A percentile compares a stretch with the other conserved stretches of the same genome.
Conservation (phyloP, 2,888 invertebrate genomes). For the Liodrosophila aerea region DNA sequence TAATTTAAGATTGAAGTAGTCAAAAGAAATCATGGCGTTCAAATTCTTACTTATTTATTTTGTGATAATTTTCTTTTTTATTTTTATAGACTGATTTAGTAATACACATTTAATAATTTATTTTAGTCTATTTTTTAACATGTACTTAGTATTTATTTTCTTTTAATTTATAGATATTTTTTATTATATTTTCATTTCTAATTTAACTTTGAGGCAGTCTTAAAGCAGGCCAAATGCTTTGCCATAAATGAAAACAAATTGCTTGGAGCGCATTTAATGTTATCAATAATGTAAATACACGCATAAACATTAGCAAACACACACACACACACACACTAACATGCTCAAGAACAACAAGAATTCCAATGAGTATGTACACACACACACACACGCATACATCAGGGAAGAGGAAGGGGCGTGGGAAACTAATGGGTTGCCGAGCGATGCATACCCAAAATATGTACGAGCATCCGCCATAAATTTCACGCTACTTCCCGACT, state of each 20-base stretch:
- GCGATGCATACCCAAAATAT: conserved; percentile 21
- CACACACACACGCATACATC: conserved; percentile 36
- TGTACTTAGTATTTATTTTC: too few species aligned
- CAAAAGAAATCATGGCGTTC: too few species aligned
- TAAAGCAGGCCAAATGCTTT: background rate
- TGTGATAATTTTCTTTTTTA: too few species aligned
- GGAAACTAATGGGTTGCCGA: conserved; percentile 52
- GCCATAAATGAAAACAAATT: conserved; percentile 60
- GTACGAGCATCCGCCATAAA: conserved; percentile 34
- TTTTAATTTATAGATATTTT: too few species aligned
- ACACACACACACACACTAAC: conserved; percentile 2
- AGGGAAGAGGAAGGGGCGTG: background rate
- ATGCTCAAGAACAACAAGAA: conserved; percentile 18
- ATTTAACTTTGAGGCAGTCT: background rate
- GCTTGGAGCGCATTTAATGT: conserved; percentile 58
- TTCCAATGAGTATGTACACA: conserved; percentile 10
- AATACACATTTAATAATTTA: too few species aligned
- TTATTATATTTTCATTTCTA: too few species aligned
- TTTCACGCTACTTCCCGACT: conserved; percentile 25
- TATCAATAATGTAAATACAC: conserved; percentile 64
- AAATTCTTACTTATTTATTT: too few species aligned
- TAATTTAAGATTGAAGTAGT: too few species aligned
- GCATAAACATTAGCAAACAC: conserved; percentile 37
- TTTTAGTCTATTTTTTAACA: too few species aligned
- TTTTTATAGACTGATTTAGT: too few species aligned